Conservation (phyloP, 37 sponge, comb jelly and placozoan species). For the Bolinopsis microptera region DNA sequence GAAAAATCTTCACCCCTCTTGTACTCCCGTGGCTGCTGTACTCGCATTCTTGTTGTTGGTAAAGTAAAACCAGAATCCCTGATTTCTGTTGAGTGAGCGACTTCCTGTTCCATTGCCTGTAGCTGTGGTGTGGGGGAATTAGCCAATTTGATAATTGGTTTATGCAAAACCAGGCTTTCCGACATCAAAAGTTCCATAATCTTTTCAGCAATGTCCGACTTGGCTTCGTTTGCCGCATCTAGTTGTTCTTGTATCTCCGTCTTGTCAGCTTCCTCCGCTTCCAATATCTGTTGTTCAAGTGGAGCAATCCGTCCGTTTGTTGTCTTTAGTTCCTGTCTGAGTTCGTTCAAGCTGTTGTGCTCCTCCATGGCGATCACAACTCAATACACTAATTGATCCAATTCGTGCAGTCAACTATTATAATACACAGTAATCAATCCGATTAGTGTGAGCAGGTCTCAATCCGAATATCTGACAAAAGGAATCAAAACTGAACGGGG, state of each 20-base stretch:
- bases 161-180: not conserved
- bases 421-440: too few relatives aligned
- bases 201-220: not conserved
- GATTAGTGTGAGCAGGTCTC: too few relatives aligned
- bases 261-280: not conserved
- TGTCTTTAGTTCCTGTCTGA: too few relatives aligned
- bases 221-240: not conserved
- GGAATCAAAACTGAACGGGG: too few relatives aligned
- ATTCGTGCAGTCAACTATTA: not conserved
- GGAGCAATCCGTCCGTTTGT: too few relatives aligned
- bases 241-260: not conserved
- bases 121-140: not conserved
- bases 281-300: not conserved
- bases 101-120: too few relatives aligned
- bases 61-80: not conserved
- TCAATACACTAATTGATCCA: not conserved
- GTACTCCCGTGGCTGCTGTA: constrained; percentile 8
- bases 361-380: too few relatives aligned
- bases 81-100: too few relatives aligned
- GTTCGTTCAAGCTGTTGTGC: too few relatives aligned
- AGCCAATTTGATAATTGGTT: not conserved
- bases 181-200: not conserved
- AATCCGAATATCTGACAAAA: too few relatives aligned
- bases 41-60: not conserved
- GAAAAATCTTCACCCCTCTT: constrained; percentile 18